These are phyloP conservation scores for Phylloscopus trochiloides DNA, from an alignment of 2,113 vertebrate genomes.

Conservation along the genomic window DNA sequence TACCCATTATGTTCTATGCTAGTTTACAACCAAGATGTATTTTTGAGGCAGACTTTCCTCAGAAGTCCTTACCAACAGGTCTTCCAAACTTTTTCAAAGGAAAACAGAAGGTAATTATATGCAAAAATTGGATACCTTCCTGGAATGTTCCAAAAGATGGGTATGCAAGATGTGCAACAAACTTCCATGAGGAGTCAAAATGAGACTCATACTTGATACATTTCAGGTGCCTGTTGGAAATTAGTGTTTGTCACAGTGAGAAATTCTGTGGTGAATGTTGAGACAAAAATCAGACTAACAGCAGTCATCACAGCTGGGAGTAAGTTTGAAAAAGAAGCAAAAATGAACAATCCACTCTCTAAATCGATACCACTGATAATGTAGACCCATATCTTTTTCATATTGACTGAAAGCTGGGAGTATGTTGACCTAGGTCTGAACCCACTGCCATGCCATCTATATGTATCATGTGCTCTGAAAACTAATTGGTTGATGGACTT, in stretches of 20 bases:
- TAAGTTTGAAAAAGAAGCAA: conserved; percentile 34
- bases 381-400: conserved; percentile 47
- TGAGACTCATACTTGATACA: not conserved
- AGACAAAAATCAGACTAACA: conserved; percentile 21
- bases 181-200: not conserved
- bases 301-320: not conserved
- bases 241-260: not conserved
- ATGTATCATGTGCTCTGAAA: conserved; percentile 79
- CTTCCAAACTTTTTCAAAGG: not conserved
- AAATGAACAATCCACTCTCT: conserved; percentile 32
- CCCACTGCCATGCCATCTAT: conserved; percentile 76
- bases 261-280: conserved; percentile 1
- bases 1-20: not conserved
- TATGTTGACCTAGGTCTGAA: conserved; percentile 82
- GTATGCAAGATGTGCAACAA: not conserved
- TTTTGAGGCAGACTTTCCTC: not conserved
- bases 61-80: not conserved
- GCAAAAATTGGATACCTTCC: not conserved
- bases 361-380: conserved; percentile 67
- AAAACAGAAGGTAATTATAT: not conserved
- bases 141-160: not conserved
- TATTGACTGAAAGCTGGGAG: conserved; percentile 62
- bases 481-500: conserved; percentile 80
- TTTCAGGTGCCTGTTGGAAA: conserved; percentile 27
- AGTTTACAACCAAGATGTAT: not conserved